Conservation (phyloP, 2,113 vertebrate species). For the Psittacula cyanocephala region DNA sequence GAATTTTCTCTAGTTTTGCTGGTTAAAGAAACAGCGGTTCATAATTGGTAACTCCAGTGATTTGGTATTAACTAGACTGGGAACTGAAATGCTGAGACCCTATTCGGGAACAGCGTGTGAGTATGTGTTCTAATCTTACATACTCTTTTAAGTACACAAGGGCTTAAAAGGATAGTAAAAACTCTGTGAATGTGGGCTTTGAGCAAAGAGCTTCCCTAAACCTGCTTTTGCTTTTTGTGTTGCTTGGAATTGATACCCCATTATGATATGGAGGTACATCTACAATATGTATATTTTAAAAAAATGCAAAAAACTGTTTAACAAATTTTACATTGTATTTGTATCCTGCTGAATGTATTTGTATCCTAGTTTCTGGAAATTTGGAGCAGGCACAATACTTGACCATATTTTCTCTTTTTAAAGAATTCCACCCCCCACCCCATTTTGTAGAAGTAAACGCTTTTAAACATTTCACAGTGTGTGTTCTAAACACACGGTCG, state of each 20-base stretch:
- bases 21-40: not conserved
- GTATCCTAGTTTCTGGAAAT: not conserved
- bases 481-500: not conserved
- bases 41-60: not conserved
- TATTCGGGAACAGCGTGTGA: not conserved
- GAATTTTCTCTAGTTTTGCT: not conserved
- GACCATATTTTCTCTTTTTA: not conserved
- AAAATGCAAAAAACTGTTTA: not conserved
- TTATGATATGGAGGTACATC: not conserved
- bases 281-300: not conserved
- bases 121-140: accelerated
- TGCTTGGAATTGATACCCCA: not conserved
- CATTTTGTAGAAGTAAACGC: not conserved
- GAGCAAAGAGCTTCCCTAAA: not conserved
- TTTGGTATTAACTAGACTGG: not conserved
- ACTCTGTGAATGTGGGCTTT: not conserved
- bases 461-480: not conserved
- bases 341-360: not conserved
- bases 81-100: not conserved
- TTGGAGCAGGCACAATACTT: not conserved
- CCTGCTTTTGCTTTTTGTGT: not conserved
- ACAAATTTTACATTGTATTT: not conserved
- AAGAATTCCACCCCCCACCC: not conserved
- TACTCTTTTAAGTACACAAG: not conserved
- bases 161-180: not conserved